Evolutionary conservation across 2,888 invertebrate species (phyloP), one percentile per base, ranked within the genome.

Genomic region (Catocala sponsa): DNA sequence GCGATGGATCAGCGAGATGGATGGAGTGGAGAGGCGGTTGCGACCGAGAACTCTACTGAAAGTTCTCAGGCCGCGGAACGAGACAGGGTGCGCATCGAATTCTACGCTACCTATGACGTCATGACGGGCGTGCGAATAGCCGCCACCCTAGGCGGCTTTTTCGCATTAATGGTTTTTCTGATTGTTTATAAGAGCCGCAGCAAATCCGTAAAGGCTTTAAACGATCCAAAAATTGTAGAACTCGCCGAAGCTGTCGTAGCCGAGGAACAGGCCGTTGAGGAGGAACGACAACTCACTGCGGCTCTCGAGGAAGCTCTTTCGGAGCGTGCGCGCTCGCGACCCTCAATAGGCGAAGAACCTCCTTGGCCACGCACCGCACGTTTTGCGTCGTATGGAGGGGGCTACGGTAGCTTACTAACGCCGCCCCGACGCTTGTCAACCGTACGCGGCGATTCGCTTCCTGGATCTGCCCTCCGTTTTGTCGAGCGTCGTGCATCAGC

Each of bases 61-160:
- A 86, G 80, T 70, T 79, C 91, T 70, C 89, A 89, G 72, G 86
- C 86, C 79, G 92, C 94, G 78, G 96, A 96, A 80, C 95, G 96
- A 59, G 97, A 97, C 86, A 96, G 96, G 82, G 95, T 96, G 81
- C 96, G 97, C 83, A 95, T 96, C 81, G 97, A 97, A 87, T 98
- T 97, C 94, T 98, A 98, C 95, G 97, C 97, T 81, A 97, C 98
- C 43, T 98, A 98, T 93, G 98, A 98, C 95, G 97, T 97, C 89
- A 98, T 98, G 98, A 98, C 98, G 81, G 98, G 98, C 74, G 96
- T 98, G 72, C 96, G 98, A 74, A 98, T 98, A 91, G 98, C 98
- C 78, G 97, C 97, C 78, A 98, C 98, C 4, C 95, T 98, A 56
- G 98, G 98, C 81, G 98, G 98, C 80, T 98, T 98, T 92, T 98